Base-by-base conservation (phyloP, 2,888 invertebrate species). In the Amblyjoppa fuscipennis region DNA sequence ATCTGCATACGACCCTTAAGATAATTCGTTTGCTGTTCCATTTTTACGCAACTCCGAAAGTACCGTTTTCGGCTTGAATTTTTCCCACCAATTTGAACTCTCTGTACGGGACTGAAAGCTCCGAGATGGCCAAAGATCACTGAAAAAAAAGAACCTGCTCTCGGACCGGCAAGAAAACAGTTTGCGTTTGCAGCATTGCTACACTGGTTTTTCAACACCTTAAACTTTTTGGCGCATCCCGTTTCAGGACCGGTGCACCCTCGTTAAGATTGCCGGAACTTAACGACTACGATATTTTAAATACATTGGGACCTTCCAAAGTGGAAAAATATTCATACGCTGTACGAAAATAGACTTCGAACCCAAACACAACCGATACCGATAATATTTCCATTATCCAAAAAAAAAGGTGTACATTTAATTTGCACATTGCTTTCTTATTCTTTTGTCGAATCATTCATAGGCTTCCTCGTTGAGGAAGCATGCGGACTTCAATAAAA, bases 71-170 rank as follows among this genome's bases (percentile, higher is more conserved):
- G 4, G 25, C 59, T 28, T 11, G 11, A 28, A 59, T 59, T 11
- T 25, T 59, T 59, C 13, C 25, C 45, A 45, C 45, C 13, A 45
- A 28, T 3, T 7, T 11, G 3, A 25, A 4, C 7, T 11, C 25
- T 11, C 2, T 53, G 20, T 11, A 16, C 69, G 28, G 41, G 49
- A 49, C n/a, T 49, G 20, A 64, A 64, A 64, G 49, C 13, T 75
- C 34, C n/a, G 31, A 25, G 45, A 16, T 4, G 45, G 45, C n/a
- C 6, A 16, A 61, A 41, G n/a, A 9, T 61, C n/a, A 64, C 51
- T 49, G 31, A 59, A 74, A 64, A 68, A 68, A 68, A 41, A 68
- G 13, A 75, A 75, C 75, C 75, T 13, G 75, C 64, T 75, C 45
- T 49, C 49, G 49, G n/a, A 9, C 5, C 41, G 51, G 75, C 49